Base-by-base conservation (phyloP, 37 sponge, comb jelly and placozoan genomes). In the Beroe forskalii region DNA sequence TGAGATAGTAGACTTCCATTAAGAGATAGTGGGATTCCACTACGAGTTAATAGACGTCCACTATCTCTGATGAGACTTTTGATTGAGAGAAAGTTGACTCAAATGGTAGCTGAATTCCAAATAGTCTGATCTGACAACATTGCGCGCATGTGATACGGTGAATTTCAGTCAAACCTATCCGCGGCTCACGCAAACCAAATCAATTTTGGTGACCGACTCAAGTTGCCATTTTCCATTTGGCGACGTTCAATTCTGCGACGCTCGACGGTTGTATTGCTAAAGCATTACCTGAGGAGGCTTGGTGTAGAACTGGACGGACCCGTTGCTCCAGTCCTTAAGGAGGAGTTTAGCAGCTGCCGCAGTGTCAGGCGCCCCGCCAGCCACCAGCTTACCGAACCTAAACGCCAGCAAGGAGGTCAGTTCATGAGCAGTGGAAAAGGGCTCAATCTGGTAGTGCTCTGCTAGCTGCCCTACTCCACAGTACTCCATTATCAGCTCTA, bases 261-360 rank as follows among this genome's bases (percentile, higher is more conserved):
- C n/a, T n/a, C n/a, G n/a, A n/a, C n/a, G n/a, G n/a, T n/a, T n/a
- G n/a, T n/a, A n/a, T n/a, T n/a, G n/a, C n/a, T n/a, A n/a, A n/a
- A n/a, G n/a, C 33, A 25, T 69, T 80, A 80, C 86, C 86, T 40
- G 44, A 14, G 86, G 86, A 23, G 86, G 86, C 33, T 40, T 80
- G 1, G 40, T 80, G 60, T 80, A 80, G 55, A 80, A 80, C 86
- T 80, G 86, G 20, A 80, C 86, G n/a, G 86, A 80, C 0, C 60
- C 95, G 94, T 64, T 93, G 90, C 95, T 97, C 97, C 97, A 97
- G 62, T 97, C 97, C 28, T 92, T 67, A n/a, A 97, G 92, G 0
- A 97, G 80, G 0, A 76, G 38, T 36, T 76, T 89, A 38, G 97
- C 97, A 90, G 95, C 97, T 60, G 97, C 94, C 22, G 90, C 92